Conservation (phyloP, 1,140 invertebrate species). For the Drosophila chauvacae region DNA sequence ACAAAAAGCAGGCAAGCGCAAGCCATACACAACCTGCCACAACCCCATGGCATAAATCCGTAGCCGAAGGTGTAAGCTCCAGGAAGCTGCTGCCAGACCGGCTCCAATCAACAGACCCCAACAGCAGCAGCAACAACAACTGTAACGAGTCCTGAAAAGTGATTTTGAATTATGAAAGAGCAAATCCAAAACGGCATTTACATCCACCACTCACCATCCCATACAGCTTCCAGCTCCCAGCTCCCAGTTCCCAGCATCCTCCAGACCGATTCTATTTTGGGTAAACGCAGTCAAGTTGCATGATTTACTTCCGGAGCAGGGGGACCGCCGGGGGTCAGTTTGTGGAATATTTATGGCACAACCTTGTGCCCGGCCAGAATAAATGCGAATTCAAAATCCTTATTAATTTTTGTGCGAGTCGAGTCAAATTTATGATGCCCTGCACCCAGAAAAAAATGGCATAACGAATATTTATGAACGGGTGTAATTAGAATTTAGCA, state of each 20-base stretch:
- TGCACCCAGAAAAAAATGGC: conserved; percentile 5
- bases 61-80: conserved; percentile 49
- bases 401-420: conserved; percentile 70
- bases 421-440: conserved; percentile 57
- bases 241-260: background rate
- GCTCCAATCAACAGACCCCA: conserved; percentile 40
- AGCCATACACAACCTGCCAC: conserved; percentile 7
- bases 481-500: background rate
- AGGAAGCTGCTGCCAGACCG: conserved; percentile 35
- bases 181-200: conserved; percentile 62
- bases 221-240: background rate
- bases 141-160: conserved; percentile 61
- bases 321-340: conserved; percentile 45
- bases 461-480: background rate
- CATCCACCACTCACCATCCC: conserved; percentile 13
- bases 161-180: conserved; percentile 81
- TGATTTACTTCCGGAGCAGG: conserved; percentile 71
- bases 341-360: conserved; percentile 59
- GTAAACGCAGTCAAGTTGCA: conserved; percentile 66
- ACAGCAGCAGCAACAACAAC: conserved; percentile 39
- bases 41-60: conserved; percentile 42
- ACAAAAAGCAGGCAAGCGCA: background rate
- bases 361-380: conserved; percentile 32
- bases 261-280: conserved; percentile 32
- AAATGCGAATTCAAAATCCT: conserved; percentile 53